A percentile compares a stretch with the other conserved stretches of the same genome.
These are phyloP conservation scores for Xanthia icteritia DNA, from an alignment of 2,888 invertebrate genomes.

Conservation along the genomic window DNA sequence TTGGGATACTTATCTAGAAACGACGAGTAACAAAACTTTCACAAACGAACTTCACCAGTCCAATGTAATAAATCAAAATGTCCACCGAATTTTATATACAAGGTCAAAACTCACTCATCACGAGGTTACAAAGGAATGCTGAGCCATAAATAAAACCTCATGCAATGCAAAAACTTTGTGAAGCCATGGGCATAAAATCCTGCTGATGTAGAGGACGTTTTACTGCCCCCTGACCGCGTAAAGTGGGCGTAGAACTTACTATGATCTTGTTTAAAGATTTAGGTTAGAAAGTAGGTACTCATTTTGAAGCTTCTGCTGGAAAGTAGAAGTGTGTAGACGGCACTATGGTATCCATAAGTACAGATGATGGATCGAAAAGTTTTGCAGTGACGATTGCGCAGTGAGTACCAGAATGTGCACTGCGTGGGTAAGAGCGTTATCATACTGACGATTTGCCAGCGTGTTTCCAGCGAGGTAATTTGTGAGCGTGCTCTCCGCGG, in stretches of 20 bases:
- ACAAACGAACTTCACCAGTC: neutral
- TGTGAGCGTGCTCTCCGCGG: too few species aligned
- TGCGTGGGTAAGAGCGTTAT: too few species aligned
- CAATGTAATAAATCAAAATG: constrained; percentile 18
- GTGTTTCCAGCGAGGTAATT: too few species aligned
- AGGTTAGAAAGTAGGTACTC: too few species aligned
- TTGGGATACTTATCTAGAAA: neutral
- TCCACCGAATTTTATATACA: constrained; percentile 16
- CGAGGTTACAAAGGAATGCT: constrained; percentile 1
- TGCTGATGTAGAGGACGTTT: constrained; percentile 66
- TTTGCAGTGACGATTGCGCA: too few species aligned
- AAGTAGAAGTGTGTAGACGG: neutral
- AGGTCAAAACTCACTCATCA: constrained; percentile 9
- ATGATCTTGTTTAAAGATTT: constrained; percentile 9
- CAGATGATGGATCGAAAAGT: too few species aligned
- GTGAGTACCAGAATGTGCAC: too few species aligned
- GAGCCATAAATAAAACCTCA: constrained; percentile 40
- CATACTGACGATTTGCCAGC: too few species aligned
- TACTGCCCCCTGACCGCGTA: constrained; percentile 51
- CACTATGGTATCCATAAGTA: too few species aligned
- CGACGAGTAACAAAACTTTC: neutral
- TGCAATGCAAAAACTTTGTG: constrained; percentile 47
- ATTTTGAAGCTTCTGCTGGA: neutral
- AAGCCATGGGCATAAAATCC: constrained; percentile 44
- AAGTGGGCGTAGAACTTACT: constrained; percentile 41